These are phyloP conservation scores for Caenorhabditis virilis DNA, from an alignment of 2,888 invertebrate genomes.

Conservation along the genomic window DNA sequence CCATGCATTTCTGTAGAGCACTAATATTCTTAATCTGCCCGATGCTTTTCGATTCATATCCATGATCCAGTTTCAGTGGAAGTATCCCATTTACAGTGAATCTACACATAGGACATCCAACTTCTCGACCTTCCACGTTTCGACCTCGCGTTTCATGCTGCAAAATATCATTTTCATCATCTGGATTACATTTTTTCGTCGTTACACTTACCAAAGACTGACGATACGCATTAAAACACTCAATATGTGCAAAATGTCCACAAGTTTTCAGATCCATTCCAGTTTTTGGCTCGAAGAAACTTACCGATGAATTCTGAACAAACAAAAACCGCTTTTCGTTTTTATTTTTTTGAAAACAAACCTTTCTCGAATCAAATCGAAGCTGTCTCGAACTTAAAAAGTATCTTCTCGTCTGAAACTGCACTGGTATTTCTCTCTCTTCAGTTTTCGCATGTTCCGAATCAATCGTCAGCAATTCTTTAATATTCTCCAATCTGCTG, in stretches of 20 bases:
- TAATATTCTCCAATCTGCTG: slow-evolving; percentile 14
- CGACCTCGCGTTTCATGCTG: background rate
- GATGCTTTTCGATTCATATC: slow-evolving; percentile 6
- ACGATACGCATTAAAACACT: slow-evolving; percentile 89
- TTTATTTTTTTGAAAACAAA: too few species aligned
- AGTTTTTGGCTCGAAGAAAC: too few species aligned
- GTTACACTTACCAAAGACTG: slow-evolving; percentile 73
- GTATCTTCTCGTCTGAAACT: too few species aligned
- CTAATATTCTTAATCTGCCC: background rate
- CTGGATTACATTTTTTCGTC: background rate
- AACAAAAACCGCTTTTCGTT: too few species aligned
- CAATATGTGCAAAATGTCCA: slow-evolving; percentile 93
- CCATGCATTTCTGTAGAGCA: too few species aligned
- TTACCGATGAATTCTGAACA: too few species aligned
- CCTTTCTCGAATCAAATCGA: too few species aligned
- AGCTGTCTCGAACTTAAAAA: too few species aligned
- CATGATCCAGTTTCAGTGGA: background rate
- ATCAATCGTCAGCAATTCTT: too few species aligned
- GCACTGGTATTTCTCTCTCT: too few species aligned
- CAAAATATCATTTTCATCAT: background rate
- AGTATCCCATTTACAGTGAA: background rate
- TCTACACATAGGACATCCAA: background rate
- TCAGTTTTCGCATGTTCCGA: too few species aligned
- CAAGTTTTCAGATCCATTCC: slow-evolving; percentile 93
- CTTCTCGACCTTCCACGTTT: too few species aligned